phyloP scores from a whole-genome alignment of 2,113 vertebrate genomes.

The Sterrhoptilus dennistouni region DNA sequence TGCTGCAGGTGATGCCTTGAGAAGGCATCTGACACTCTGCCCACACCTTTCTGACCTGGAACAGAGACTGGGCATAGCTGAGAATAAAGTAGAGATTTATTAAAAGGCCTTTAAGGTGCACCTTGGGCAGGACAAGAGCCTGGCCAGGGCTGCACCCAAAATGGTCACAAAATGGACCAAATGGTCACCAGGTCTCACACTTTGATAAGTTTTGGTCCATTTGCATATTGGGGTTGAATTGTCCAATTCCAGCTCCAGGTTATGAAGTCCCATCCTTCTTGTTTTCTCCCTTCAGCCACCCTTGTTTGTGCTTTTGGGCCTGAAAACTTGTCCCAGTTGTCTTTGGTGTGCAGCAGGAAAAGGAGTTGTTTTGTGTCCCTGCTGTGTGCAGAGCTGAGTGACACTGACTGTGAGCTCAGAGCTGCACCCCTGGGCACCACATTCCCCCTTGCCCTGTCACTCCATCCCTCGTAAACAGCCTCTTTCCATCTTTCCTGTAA shows the following conservation, averaged over 20 bases:
- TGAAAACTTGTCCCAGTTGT: background rate
- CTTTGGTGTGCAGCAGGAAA: background rate
- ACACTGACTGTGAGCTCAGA: background rate
- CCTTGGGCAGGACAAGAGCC: background rate
- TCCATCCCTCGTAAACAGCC: accelerated
- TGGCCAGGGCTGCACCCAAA: background rate
- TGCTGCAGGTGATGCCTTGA: background rate
- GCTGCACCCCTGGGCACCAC: background rate
- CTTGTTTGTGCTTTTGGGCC: background rate
- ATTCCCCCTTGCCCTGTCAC: background rate
- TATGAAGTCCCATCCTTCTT: background rate
- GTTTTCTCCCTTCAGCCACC: background rate
- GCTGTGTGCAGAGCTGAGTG: background rate
- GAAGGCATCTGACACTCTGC: background rate
- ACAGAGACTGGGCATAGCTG: background rate
- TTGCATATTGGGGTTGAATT: background rate
- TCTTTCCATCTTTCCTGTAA: background rate
- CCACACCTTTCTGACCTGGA: background rate
- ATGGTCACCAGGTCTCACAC: no score
- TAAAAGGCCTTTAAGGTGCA: background rate
- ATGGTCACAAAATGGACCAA: no score
- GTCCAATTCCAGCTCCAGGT: background rate
- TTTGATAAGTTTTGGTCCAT: background rate
- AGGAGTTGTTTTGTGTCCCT: background rate
- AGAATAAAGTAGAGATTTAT: background rate